A percentile compares a stretch with the other conserved stretches of the same genome.
phyloP scores from a whole-genome alignment of 2,113 vertebrate genomes.

The Actinemys pallida region DNA sequence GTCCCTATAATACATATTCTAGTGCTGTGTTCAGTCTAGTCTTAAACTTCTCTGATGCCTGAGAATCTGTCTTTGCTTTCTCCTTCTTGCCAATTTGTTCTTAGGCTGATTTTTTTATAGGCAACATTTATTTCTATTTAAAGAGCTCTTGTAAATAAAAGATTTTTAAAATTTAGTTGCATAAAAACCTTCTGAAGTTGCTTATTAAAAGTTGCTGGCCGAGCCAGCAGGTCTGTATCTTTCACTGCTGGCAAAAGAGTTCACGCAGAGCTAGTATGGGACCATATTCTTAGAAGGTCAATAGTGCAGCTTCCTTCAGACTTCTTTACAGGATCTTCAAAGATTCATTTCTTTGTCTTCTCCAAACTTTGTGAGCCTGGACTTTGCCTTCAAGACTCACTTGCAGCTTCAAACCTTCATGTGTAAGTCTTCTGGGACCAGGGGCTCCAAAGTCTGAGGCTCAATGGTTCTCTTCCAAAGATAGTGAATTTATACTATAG shows the following conservation, averaged over 20 bases:
- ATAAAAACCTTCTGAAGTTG: not conserved
- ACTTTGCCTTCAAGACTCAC: not conserved
- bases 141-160: not conserved
- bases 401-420: accelerated
- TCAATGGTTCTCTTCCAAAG: not conserved
- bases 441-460: not conserved
- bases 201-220: not conserved
- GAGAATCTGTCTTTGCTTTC: not conserved
- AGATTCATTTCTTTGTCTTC: accelerated
- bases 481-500: not conserved
- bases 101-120: not conserved
- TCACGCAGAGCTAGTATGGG: not conserved
- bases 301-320: not conserved
- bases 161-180: not conserved
- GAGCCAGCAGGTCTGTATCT: not conserved
- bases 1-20: too few species aligned
- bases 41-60: not conserved
- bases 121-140: not conserved
- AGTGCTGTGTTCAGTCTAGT: too few species aligned
- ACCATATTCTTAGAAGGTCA: accelerated
- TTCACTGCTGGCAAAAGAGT: not conserved
- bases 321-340: not conserved
- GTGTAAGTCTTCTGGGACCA: not conserved
- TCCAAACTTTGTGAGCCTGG: not conserved
- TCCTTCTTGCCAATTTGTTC: not conserved